Conservation (phyloP, 2,113 vertebrate species). For the Colistium nudipinnis region DNA sequence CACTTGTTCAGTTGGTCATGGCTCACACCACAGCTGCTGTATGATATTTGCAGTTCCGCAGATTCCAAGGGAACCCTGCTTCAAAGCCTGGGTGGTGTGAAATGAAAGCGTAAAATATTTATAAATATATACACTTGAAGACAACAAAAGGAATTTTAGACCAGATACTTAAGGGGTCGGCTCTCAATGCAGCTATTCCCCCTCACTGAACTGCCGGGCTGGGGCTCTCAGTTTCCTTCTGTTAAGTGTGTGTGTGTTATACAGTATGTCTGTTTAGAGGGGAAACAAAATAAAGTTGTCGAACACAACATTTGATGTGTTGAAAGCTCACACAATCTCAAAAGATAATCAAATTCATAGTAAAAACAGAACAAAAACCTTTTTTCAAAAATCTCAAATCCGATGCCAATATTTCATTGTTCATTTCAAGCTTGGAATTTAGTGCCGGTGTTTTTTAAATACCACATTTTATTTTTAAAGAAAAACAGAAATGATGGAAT, state of each 20-base stretch:
- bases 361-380: background rate
- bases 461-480: conserved; percentile 12
- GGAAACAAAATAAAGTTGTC: no score
- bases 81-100: conserved; percentile 58
- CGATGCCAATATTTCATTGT: background rate
- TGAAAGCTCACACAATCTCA: no score
- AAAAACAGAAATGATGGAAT: background rate
- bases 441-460: conserved; percentile 2
- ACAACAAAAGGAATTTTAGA: conserved; percentile 68
- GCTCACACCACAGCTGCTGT: conserved; percentile 68
- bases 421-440: conserved; percentile 10
- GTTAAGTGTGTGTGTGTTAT: no score
- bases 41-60: conserved; percentile 59
- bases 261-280: no score
- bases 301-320: no score
- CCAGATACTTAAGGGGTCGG: conserved; percentile 47
- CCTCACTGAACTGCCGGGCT: conserved; percentile 16
- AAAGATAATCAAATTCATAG: background rate
- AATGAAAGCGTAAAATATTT: conserved; percentile 70
- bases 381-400: background rate
- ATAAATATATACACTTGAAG: conserved; percentile 65
- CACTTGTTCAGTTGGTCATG: conserved; percentile 49
- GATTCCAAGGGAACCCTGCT: conserved; percentile 49
- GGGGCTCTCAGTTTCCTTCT: background rate
- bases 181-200: conserved; percentile 29